Base-by-base conservation (phyloP, 2,113 vertebrate genomes). In the Potamarius usumacintae region DNA sequence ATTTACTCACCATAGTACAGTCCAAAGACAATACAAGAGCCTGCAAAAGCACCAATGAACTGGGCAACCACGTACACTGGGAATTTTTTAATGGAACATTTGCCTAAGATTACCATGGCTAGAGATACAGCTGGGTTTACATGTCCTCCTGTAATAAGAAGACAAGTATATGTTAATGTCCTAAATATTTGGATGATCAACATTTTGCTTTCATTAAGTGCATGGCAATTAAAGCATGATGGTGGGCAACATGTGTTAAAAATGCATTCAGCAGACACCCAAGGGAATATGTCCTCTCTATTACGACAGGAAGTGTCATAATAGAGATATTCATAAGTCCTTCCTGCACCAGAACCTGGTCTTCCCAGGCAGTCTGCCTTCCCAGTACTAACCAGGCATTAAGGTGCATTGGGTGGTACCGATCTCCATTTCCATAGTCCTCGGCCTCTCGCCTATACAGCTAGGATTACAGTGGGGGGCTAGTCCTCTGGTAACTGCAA, bases 41-140 rank as follows among this genome's bases (percentile, higher is more conserved):
- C 98, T 34, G 78, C 69, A 11, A 99, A 99, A 76, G 97, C 98
- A 34, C 98, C 98, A 80, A 98, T 88, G 90, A 97, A 93, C 91
- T 99, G 98, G 62, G 97, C 97, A 86, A 91, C 89, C 74, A 97
- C 94, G 60, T 99, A 99, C 88, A 98, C 94, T 1, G 98, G 98
- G 65, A 99, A 96, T 92, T 98, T 99, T 92, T 91, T 95, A 92
- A 97, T 94, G 58, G 95, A 95, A 89, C 98, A 94, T 90, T 96
- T 97, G 90, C 97, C 97, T 90, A 97, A 94, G 90, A 98, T 92
- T 60, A 96, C 96, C 97, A 99, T 96, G 82, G 98, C 97, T 85
- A 99, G 95, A 87, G 98, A 97, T 84, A 99, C 97, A 0, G 98
- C 98, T 14, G 98, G 98, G 93, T 99, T 99, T 89, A 99, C 93